Percentiles rank a stretch among this genome's conserved stretches.
These are phyloP conservation scores for Iphiclides podalirius DNA, from an alignment of 2,888 invertebrate species.

Conservation along the genomic window DNA sequence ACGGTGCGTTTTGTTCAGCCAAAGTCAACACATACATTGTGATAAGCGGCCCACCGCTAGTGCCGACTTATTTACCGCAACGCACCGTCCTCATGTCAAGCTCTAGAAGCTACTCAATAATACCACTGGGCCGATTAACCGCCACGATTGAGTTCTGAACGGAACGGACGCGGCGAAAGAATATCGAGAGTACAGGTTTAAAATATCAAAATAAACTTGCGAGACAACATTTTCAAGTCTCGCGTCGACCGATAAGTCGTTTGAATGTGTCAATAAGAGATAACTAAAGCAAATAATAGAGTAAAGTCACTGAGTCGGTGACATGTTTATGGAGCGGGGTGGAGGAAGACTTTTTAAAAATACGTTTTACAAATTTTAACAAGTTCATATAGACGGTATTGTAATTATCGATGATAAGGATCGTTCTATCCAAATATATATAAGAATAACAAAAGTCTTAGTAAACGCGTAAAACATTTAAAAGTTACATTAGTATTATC, in stretches of 20 bases:
- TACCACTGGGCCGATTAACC: no score
- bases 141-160: conserved; percentile 13
- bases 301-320: conserved; percentile 56
- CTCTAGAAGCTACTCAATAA: not conserved
- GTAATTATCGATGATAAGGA: no score
- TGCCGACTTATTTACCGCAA: conserved; percentile 28
- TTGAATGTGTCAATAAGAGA: conserved; percentile 71
- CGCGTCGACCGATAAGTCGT: conserved; percentile 67
- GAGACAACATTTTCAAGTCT: conserved; percentile 50
- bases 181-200: conserved; percentile 13
- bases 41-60: conserved; percentile 27
- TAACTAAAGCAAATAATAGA: conserved; percentile 65
- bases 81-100: not conserved
- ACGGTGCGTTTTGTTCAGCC: conserved; percentile 55
- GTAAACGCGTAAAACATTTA: not conserved
- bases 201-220: conserved; percentile 28
- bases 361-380: no score
- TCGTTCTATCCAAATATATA: no score
- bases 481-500: not conserved
- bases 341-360: conserved; percentile 1
- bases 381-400: no score
- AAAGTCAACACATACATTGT: conserved; percentile 39
- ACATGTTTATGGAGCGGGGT: conserved; percentile 48
- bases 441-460: not conserved
- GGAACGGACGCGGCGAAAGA: not conserved